Percentiles rank a stretch among this genome's conserved stretches.
phyloP scores from a whole-genome alignment of 2,797 vertebrate species.

The Phaenicophaeus curvirostris region DNA sequence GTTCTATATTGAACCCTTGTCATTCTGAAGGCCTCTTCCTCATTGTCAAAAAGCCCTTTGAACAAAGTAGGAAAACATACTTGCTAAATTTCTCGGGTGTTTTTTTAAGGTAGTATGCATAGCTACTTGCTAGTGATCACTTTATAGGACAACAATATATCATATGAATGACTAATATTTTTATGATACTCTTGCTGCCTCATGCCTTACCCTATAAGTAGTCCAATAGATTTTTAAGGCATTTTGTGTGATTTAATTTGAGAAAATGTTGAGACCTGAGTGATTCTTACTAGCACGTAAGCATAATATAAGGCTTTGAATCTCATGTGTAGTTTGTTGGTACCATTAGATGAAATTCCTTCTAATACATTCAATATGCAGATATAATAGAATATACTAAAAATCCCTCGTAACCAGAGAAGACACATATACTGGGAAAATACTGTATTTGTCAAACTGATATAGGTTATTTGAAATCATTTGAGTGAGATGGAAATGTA shows the following conservation, averaged over 20 bases:
- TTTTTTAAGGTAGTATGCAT: neutral
- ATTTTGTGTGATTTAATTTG: neutral
- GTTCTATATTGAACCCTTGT: neutral
- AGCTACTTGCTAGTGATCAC: neutral
- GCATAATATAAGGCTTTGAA: neutral
- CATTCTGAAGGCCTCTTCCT: neutral
- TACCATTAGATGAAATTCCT: neutral
- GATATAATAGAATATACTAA: neutral
- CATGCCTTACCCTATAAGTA: neutral
- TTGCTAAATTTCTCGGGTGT: neutral
- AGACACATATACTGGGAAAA: neutral
- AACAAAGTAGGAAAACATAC: neutral
- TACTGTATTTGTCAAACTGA: neutral
- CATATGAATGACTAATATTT: neutral
- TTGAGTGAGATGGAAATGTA: neutral
- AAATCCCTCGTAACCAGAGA: neutral
- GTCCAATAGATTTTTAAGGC: neutral
- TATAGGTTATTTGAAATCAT: neutral
- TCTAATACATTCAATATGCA: neutral
- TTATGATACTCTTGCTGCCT: neutral
- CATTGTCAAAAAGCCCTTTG: neutral
- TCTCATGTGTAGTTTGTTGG: neutral
- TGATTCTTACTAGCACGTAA: neutral
- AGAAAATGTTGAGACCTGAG: neutral
- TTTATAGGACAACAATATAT: neutral